A percentile compares a stretch with the other conserved stretches of the same genome.
Conservation (phyloP, 2,888 invertebrate species). For the Invenusta paracnida region DNA sequence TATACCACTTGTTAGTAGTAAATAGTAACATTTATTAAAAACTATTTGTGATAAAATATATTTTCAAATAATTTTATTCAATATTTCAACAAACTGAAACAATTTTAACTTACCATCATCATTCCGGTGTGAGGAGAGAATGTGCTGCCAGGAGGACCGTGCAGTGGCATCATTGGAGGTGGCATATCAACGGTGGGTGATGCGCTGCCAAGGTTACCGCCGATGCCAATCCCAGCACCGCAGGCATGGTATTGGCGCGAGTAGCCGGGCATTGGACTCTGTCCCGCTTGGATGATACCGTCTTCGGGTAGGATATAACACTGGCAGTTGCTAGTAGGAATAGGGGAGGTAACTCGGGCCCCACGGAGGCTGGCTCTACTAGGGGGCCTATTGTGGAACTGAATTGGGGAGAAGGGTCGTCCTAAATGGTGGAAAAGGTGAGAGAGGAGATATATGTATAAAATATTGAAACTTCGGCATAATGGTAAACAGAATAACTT, state of each 20-base stretch:
- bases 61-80: too few relatives aligned
- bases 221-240: neutral
- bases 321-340: constrained; percentile 2
- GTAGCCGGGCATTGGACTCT: constrained; percentile 9
- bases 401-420: neutral
- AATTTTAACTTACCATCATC: constrained; percentile 23
- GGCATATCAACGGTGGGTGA: constrained; percentile 3
- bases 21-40: too few relatives aligned
- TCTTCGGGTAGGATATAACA: constrained; percentile 2
- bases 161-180: neutral
- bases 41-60: too few relatives aligned
- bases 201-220: too few relatives aligned
- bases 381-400: neutral
- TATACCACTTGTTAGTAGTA: too few relatives aligned
- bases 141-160: neutral
- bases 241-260: neutral
- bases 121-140: neutral
- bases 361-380: neutral
- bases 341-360: neutral
- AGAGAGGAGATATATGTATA: too few relatives aligned
- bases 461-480: too few relatives aligned
- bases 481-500: too few relatives aligned
- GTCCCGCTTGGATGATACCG: neutral
- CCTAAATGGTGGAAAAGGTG: neutral
- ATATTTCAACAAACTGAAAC: too few relatives aligned